Conservation (phyloP, 35 echinoderm and acorn worm genomes). For the Ophioderma brevispina region DNA sequence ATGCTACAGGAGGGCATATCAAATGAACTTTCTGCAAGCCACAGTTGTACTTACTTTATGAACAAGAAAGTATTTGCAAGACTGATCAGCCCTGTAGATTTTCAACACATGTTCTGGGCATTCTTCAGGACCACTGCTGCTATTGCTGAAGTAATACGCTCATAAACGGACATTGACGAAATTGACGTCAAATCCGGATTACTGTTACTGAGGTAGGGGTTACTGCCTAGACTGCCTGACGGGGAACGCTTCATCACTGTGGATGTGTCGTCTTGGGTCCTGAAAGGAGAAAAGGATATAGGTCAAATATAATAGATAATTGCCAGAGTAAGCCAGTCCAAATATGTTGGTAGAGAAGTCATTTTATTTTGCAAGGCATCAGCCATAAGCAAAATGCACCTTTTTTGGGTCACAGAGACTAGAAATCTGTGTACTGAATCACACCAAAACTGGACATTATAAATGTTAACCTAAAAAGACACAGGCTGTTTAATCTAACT, state of each 20-base stretch:
- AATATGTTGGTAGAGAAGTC: too few relatives aligned
- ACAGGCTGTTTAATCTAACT: too few relatives aligned
- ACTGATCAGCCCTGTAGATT: conserved; percentile 89
- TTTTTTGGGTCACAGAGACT: too few relatives aligned
- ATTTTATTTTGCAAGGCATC: too few relatives aligned
- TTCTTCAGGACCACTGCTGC: conserved; percentile 42
- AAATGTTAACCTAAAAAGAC: too few relatives aligned
- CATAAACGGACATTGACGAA: conserved; percentile 23
- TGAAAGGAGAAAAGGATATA: conserved; percentile 20
- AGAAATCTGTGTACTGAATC: too few relatives aligned
- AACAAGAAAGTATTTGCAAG: conserved; percentile 98
- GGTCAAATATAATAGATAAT: too few relatives aligned
- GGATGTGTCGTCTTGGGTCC: conserved; percentile 74
- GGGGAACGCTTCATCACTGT: conserved; percentile 51
- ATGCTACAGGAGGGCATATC: too few relatives aligned
- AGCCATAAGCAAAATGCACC: too few relatives aligned
- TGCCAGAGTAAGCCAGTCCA: too few relatives aligned
- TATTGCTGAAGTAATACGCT: conserved; percentile 21
- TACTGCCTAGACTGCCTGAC: conserved; percentile 73
- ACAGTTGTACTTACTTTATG: conserved; percentile 99
- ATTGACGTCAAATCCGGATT: conserved; percentile 91
- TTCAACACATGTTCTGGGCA: conserved; percentile 93
- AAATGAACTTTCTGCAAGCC: too few relatives aligned
- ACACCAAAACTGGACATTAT: too few relatives aligned
- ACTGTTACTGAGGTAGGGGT: conserved; percentile 90